Base-by-base conservation (phyloP, 2,113 vertebrate genomes). In the Gnathonemus echidnorhynchus region DNA sequence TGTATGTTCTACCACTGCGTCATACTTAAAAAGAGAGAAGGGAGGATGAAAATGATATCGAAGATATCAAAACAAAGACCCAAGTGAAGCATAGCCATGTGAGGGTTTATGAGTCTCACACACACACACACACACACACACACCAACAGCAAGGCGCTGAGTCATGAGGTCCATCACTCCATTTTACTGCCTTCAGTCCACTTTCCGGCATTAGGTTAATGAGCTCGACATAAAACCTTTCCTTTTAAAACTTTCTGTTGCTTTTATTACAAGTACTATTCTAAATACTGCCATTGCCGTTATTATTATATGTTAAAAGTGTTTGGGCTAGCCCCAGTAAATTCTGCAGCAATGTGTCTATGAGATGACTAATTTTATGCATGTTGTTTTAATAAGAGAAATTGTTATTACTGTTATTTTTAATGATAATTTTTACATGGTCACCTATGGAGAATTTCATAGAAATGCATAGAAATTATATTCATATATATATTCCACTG, bases 261-360 rank as follows among this genome's bases (percentile, higher is more conserved):
- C 90, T 52, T 89, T 90, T 89, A 88, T 89, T 90, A 93, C 13
- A 31, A 89, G 46, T 91, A 90, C 89, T 45, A 31, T 70, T 70
- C 11, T n/a, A n/a, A 80, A 80, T 42, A 27, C 89, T 90, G 92
- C 89, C 90, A 91, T 92, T 91, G 92, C 92, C 94, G 90, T 89
- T 92, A 93, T 91, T 91, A 90, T 93, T 94, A 92, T 92, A 45
- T 94, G 56, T 89, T 85, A 86, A 89, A 50, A 90, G 90, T 91
- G 87, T 90, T 42, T 90, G 92, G 92, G 93, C 92, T 88, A 94
- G 94, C 90, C 94, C 90, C 90, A 92, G 74, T 93, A 92, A 92
- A 90, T 92, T 93, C 89, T 83, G 86, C 88, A 50, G 0, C 31
- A 90, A 92, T 95, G 93, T 91, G 85, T 88, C 87, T 93, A 93